Evolutionary conservation across 2,797 vertebrate species (phyloP), one percentile per base, ranked within the genome.

Genomic region (Spinus pinus): DNA sequence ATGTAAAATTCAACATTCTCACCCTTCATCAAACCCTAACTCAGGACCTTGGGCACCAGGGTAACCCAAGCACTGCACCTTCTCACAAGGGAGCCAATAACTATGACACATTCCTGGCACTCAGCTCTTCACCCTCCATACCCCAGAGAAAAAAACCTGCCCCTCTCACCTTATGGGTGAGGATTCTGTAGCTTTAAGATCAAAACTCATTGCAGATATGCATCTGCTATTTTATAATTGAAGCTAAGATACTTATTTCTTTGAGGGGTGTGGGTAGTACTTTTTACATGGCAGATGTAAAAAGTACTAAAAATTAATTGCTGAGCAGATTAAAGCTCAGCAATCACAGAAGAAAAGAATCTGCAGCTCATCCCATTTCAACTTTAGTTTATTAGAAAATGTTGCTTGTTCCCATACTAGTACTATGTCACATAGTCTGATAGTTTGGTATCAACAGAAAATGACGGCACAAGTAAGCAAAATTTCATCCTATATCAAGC

Each of bases 21-120:
- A 2, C 51, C 42, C 7, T 50, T 53, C 14, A 39, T 46, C n/a
- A 75, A 86, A 87, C 17, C 39, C 17, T 28, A 11, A 67, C 39
- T 46, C 31, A 3, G 31, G 30, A 74, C 19, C 12, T 28, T 30
- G 30, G 46, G 21, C 49, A 33, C 11, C 30, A 37, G 19, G 21
- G 5, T 47, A 47, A 33, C 4, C 31, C 1, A 0, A 66, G 46
- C 22, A 31, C 25, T 14, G 2, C 25, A 56, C 3, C 16, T 12
- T 30, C 12, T 30, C 66, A 46, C 18, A 39, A 53, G 14, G 15
- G 20, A 88, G 46, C 3, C 7, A 6, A 20, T 6, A 30, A 8
- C 47, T 24, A 18, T 6, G 11, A 67, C 28, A 49, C 18, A 20
- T 30, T 37, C 1, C 60, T 42, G 49, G 12, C 19, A 8, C 37